Evolutionary conservation across 2,797 vertebrate species (phyloP).

Genomic region (Agapornis canus): DNA sequence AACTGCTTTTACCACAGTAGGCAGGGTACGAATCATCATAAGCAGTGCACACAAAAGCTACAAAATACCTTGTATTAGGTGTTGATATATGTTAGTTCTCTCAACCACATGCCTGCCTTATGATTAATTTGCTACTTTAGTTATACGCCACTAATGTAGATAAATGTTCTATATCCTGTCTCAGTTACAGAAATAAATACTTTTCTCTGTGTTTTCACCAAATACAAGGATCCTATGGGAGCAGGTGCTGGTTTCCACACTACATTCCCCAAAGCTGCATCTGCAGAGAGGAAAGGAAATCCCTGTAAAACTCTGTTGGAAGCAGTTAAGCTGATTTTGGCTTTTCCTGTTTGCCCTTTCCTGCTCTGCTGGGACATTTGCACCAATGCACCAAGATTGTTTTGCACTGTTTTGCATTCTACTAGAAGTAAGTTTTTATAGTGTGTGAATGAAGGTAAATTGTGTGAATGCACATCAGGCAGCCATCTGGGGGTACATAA

Average conservation of each 20-base stretch:
- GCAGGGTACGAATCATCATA: not conserved
- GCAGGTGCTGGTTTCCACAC: not conserved
- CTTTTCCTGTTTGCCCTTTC: not conserved
- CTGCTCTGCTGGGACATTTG: not conserved
- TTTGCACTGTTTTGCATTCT: not conserved
- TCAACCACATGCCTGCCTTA: not conserved
- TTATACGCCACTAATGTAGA: not conserved
- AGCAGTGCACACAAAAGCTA: not conserved
- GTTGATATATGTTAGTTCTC: not conserved
- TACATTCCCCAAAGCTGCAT: not conserved
- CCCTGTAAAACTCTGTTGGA: not conserved
- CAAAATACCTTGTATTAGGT: not conserved
- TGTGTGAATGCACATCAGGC: not conserved
- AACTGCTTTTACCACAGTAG: not conserved
- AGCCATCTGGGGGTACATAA: not conserved
- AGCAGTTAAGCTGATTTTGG: not conserved
- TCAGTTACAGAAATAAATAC: not conserved
- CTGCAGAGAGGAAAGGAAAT: not conserved
- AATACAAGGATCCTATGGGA: not conserved
- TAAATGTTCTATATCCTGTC: not conserved
- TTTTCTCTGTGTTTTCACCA: not conserved
- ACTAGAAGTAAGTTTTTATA: not conserved
- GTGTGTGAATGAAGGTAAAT: not conserved
- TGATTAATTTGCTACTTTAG: slow-evolving; percentile 14
- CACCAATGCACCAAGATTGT: accelerated